Evolutionary conservation across 1,140 invertebrate species (phyloP), one percentile per base, ranked within the genome.

Genomic region (Linepithema humile): DNA sequence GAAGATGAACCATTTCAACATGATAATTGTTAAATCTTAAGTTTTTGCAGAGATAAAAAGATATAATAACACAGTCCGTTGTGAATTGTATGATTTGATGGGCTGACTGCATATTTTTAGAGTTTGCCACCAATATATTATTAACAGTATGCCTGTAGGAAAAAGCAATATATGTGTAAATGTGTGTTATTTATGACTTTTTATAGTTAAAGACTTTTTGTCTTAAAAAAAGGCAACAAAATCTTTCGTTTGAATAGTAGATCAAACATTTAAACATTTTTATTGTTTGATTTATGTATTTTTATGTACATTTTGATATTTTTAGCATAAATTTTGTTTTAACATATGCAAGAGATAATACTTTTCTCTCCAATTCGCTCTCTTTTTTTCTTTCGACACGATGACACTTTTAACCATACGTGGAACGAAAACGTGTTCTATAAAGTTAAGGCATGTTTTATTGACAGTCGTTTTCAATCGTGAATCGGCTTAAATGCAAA

Each of bases 381-480:
- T 67, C 29, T 10, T 17, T 7, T 3, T 50, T 35, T 38, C 2
- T 40, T 26, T 48, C 23, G n/a, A n/a, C 23, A n/a, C 10, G 38
- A 29, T n/a, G 50, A 60, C 40, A 67, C 50, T 53, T 35, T 80
- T 65, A 75, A 75, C 35, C 57, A 20, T n/a, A 57, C 64, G 10
- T 23, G 48, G 75, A 65, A 50, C 17, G 48, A 43, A 78, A 78
- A 53, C 35, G 64, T 48, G 69, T 20, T 67, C 60, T 83, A 69
- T 57, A 84, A 88, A 87, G 67, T 87, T 69, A 17, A 20, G 20
- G 65, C 57, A 57, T 26, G 62, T 85, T 87, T 87, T 72, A 75
- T 85, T 43, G 74, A 82, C 67, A 73, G 32, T 10, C 59, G 40
- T 83, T 88, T 86, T 65, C 72, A 73, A 88, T 80, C 77, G 35